phyloP scores from a whole-genome alignment of 2,113 vertebrate genomes.

The Rutilus rutilus region DNA sequence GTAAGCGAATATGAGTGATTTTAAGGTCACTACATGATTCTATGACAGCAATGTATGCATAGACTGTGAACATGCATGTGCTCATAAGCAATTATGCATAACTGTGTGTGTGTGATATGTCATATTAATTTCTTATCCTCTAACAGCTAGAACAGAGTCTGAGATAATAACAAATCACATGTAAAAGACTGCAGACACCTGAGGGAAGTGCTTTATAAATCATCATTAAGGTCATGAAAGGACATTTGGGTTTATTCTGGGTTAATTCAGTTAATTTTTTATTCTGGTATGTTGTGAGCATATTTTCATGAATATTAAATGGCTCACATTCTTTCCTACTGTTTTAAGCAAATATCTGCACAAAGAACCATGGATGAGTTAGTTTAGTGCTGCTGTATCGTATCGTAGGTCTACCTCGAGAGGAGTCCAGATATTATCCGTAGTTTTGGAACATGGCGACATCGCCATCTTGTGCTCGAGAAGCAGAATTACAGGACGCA shows the following conservation, averaged over 20 bases:
- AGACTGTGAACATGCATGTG: constrained; percentile 23
- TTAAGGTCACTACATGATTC: background rate
- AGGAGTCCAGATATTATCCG: background rate
- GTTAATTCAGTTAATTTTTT: background rate
- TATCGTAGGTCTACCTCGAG: background rate
- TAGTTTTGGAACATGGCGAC: background rate
- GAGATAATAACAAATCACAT: background rate
- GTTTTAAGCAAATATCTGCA: background rate
- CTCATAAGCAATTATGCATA: constrained; percentile 40
- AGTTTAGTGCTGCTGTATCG: background rate
- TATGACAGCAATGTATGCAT: background rate
- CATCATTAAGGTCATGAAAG: background rate
- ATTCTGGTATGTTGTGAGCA: background rate
- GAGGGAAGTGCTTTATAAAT: background rate
- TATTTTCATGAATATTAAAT: background rate
- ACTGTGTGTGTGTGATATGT: constrained; percentile 24
- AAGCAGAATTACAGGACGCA: background rate
- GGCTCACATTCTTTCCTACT: background rate
- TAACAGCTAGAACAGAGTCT: constrained; percentile 3
- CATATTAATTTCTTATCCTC: constrained; percentile 1
- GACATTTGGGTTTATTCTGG: background rate
- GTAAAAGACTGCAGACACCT: background rate
- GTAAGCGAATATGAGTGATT: background rate
- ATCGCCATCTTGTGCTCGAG: constrained; percentile 5
- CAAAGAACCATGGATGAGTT: background rate